Evolutionary conservation across 1,140 invertebrate genomes (phyloP).

Genomic region (Laupala kohalensis): DNA sequence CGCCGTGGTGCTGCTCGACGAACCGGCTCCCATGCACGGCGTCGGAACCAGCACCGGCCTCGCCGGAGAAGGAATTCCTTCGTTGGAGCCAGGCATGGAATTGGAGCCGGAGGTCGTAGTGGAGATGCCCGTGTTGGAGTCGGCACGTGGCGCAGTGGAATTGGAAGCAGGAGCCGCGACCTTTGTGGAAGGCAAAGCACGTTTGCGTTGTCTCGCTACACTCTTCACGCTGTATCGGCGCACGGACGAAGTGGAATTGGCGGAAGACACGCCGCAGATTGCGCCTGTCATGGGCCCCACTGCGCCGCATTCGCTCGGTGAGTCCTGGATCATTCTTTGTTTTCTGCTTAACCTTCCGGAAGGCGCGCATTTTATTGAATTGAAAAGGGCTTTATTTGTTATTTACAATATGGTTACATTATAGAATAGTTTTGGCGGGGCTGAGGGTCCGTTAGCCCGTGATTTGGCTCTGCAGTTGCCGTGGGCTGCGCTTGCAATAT

Average conservation of each 20-base stretch:
- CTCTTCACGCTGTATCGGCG: conserved; percentile 29
- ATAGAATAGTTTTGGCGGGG: no score
- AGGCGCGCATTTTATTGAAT: no score
- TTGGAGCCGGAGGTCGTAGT: not conserved
- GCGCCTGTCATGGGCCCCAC: conserved; percentile 31
- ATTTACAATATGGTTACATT: no score
- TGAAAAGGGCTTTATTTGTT: no score
- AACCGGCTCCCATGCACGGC: not conserved
- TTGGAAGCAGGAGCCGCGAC: conserved; percentile 26
- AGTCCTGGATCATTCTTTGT: no score
- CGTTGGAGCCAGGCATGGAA: no score
- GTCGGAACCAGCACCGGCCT: not conserved
- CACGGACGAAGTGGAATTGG: conserved; percentile 25
- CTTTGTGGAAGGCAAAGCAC: conserved; percentile 30
- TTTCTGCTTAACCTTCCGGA: no score
- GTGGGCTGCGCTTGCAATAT: no score
- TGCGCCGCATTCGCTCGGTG: conserved; percentile 18
- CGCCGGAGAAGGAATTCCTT: no score
- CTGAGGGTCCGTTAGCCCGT: no score
- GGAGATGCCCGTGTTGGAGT: conserved; percentile 3
- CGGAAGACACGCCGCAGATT: conserved; percentile 31
- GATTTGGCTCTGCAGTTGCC: no score
- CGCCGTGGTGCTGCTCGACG: no score
- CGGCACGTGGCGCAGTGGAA: conserved; percentile 16
- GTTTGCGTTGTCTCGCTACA: conserved; percentile 30